Evolutionary conservation across 30 jellyfish, hydroid and myxozoan species (phyloP).

Genomic region (Nemopilema nomurai): DNA sequence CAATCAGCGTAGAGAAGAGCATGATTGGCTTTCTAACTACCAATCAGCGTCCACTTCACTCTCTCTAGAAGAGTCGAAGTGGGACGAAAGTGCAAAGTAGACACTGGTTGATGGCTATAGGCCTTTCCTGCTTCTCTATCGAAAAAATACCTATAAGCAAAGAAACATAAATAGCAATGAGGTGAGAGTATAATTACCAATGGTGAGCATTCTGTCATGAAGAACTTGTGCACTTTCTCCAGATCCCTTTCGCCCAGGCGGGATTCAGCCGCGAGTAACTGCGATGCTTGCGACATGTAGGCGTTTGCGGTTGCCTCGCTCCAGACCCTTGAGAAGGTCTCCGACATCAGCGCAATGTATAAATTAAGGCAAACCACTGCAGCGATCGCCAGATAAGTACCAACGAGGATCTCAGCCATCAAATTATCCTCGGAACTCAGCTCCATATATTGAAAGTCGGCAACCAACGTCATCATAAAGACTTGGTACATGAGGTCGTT

Average conservation of each 20-base stretch:
- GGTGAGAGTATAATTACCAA: no score
- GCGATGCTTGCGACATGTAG: conserved; percentile 64
- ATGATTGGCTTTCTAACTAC: no score
- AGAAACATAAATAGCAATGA: no score
- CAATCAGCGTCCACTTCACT: no score
- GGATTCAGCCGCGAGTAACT: conserved; percentile 40
- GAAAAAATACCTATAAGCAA: not conserved
- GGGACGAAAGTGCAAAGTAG: no score
- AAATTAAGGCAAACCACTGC: conserved; percentile 87
- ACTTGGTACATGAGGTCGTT: conserved; percentile 52
- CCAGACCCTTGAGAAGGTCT: conserved; percentile 72
- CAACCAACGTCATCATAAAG: conserved; percentile 90
- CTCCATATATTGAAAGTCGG: conserved; percentile 78
- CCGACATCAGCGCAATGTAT: conserved; percentile 94
- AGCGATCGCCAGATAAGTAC: conserved; percentile 87
- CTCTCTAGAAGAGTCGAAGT: no score
- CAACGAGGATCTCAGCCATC: conserved; percentile 92
- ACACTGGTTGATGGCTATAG: no score
- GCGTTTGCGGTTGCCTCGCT: conserved; percentile 71
- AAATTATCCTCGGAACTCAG: conserved; percentile 70
- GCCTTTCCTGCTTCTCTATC: no score
- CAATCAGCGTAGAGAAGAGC: no score
- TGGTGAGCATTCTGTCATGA: conserved; percentile 82
- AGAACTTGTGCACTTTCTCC: conserved; percentile 44
- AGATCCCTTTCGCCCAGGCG: conserved; percentile 25